phyloP scores from a whole-genome alignment of 2,888 invertebrate genomes.

The Caenorhabditis panamensis region DNA sequence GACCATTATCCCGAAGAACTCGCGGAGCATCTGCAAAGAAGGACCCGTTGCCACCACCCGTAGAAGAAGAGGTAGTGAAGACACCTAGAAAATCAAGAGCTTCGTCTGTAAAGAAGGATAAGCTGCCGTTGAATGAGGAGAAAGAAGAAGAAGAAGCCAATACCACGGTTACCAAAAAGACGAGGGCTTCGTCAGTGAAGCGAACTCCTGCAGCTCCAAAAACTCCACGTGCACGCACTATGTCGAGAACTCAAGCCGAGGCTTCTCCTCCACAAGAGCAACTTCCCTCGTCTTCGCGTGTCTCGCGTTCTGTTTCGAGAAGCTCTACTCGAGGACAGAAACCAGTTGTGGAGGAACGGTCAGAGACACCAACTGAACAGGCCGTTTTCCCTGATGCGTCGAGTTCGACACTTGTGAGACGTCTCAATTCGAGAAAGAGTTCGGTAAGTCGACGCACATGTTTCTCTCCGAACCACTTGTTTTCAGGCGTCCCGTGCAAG shows the following conservation, averaged over 20 bases:
- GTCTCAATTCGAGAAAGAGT: slow-evolving; percentile 6
- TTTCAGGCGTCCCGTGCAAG: slow-evolving; percentile 11
- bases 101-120: slow-evolving; percentile 10
- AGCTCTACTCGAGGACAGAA: not conserved
- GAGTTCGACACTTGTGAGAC: not conserved
- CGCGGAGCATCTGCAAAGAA: slow-evolving; percentile 9
- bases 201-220: too few species aligned
- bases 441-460: not conserved
- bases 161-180: not conserved
- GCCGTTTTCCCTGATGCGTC: not conserved
- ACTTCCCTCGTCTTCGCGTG: too few species aligned
- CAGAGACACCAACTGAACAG: not conserved
- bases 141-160: not conserved
- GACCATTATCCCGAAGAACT: not conserved
- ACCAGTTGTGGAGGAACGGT: too few species aligned
- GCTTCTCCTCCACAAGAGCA: not conserved
- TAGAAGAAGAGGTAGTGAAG: not conserved
- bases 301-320: too few species aligned
- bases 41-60: not conserved
- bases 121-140: not conserved
- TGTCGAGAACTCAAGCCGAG: slow-evolving; percentile 1
- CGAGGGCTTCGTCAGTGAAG: not conserved
- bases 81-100: not conserved
- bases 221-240: too few species aligned
- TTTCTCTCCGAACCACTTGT: not conserved